These are phyloP conservation scores for Synanthedon formicaeformis DNA, from an alignment of 2,888 invertebrate species.

Conservation along the genomic window DNA sequence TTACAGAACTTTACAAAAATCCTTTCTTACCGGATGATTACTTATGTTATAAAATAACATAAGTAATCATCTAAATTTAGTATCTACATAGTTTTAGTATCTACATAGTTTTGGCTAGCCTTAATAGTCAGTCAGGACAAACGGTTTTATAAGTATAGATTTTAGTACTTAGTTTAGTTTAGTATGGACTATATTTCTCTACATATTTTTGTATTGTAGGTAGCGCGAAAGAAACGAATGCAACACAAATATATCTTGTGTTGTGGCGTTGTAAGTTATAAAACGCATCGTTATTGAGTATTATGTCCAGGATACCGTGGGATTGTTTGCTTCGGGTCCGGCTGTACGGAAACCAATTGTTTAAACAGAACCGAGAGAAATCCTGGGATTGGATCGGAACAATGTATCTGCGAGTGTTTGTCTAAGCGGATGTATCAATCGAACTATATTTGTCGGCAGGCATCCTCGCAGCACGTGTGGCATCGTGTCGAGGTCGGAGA, in stretches of 20 bases:
- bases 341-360: not conserved
- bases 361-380: not conserved
- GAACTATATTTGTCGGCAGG: conserved; percentile 22
- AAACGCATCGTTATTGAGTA: not conserved
- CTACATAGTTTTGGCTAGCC: too few relatives aligned
- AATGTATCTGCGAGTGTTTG: conserved; percentile 5
- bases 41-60: too few relatives aligned
- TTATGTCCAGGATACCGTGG: not conserved
- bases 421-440: conserved; percentile 3
- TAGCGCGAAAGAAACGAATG: too few relatives aligned
- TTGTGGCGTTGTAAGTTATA: not conserved
- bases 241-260: not conserved
- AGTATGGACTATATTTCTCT: too few relatives aligned
- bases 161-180: too few relatives aligned
- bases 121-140: too few relatives aligned
- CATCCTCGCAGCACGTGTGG: conserved; percentile 49
- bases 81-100: too few relatives aligned
- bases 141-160: too few relatives aligned
- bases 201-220: too few relatives aligned
- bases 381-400: not conserved
- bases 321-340: not conserved
- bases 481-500: conserved; percentile 50
- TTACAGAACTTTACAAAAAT: too few relatives aligned
- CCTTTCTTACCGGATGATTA: too few relatives aligned
- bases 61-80: too few relatives aligned